A percentile compares a stretch with the other conserved stretches of the same genome.
Conservation (phyloP, 2,113 vertebrate genomes). For the Tragelaphus strepsiceros region DNA sequence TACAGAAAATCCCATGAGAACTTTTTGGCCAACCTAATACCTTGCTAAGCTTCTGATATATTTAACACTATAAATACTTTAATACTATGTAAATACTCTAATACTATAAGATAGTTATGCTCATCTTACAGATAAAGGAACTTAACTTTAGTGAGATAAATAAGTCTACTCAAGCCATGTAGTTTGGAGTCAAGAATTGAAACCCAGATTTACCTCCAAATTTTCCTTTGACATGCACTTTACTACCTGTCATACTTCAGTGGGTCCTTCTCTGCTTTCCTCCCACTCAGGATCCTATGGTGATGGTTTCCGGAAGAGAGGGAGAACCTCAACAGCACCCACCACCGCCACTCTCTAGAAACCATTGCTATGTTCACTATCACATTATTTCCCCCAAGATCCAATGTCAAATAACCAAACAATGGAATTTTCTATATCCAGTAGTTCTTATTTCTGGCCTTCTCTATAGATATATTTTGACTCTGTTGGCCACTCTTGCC, state of each 20-base stretch:
- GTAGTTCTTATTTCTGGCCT: background rate
- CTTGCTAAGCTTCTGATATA: background rate
- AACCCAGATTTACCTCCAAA: background rate
- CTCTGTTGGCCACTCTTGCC: background rate
- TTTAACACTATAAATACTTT: background rate
- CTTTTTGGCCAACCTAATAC: background rate
- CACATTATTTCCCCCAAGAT: background rate
- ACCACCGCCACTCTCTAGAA: background rate
- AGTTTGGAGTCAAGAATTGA: background rate
- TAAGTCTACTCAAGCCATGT: background rate
- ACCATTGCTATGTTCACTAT: background rate
- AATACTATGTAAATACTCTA: background rate
- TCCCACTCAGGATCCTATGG: fast-evolving
- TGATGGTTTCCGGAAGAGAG: background rate
- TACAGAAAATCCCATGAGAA: background rate
- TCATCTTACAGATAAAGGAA: constrained; percentile 18
- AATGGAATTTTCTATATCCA: background rate
- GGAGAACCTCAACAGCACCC: background rate
- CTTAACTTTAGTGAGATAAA: background rate
- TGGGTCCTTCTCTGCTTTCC: background rate
- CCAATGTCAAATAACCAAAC: background rate
- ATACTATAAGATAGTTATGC: background rate
- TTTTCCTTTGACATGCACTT: background rate
- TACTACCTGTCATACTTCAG: background rate
- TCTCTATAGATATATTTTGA: background rate